Conservation (phyloP, 2,797 vertebrate genomes). For the Salarias fasciatus region DNA sequence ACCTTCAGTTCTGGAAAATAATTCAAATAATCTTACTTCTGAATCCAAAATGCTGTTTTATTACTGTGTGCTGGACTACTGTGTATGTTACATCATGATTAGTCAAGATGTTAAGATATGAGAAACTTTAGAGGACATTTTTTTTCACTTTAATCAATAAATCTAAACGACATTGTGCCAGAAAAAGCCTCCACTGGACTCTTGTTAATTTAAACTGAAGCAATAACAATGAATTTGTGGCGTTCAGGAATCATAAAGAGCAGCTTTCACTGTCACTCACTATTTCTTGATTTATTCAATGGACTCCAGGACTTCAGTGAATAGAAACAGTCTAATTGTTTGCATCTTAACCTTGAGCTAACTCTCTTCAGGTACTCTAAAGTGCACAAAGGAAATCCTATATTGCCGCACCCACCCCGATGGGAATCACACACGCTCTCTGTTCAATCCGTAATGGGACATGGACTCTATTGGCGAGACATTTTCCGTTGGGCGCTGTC, state of each 20-base stretch:
- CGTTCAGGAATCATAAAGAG: not conserved
- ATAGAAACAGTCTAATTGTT: slow-evolving; percentile 10
- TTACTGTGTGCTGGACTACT: no score
- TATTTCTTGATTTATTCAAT: slow-evolving; percentile 10
- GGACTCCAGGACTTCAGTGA: slow-evolving; percentile 11
- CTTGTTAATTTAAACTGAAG: not conserved
- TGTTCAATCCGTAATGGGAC: not conserved
- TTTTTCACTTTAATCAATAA: no score
- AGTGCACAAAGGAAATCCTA: slow-evolving; percentile 7
- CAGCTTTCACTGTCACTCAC: not conserved
- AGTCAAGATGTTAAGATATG: no score
- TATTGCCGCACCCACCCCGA: no score
- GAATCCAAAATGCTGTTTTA: no score
- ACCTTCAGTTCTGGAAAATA: no score
- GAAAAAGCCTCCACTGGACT: no score
- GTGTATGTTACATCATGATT: no score
- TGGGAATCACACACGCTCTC: no score
- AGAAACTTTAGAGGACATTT: no score
- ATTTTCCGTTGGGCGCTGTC: slow-evolving; percentile 1
- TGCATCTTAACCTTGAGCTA: slow-evolving; percentile 19
- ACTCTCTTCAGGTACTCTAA: slow-evolving; percentile 12
- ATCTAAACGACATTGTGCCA: no score
- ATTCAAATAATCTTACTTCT: no score
- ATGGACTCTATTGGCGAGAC: slow-evolving; percentile 18
- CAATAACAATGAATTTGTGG: slow-evolving; percentile 21